Evolutionary conservation across 2,888 invertebrate genomes (phyloP), one percentile per base, ranked within the genome.

Genomic region (Bombyx huttoni): DNA sequence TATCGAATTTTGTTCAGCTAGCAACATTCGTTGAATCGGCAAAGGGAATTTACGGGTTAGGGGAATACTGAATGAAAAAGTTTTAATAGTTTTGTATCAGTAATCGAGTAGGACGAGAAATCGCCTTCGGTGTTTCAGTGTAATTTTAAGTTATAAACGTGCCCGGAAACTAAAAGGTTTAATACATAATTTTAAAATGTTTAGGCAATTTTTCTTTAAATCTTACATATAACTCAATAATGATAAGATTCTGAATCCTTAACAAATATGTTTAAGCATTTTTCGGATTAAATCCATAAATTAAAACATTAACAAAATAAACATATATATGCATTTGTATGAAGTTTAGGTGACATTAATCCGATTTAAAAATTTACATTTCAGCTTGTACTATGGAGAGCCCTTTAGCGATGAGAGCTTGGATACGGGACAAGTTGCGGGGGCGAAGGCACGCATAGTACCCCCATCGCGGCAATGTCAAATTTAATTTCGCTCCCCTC

Each of bases 401-500:
- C 58, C 60, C 58, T 63, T 65, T 57, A 60, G 56, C 50, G 51
- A 57, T 59, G 68, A 73, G 65, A 62, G 68, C 64, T 65, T 63
- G 59, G 65, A 58, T 49, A 60, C 59, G 60, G 65, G 62, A 59
- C 57, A 64, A 63, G 55, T 56, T 47, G 49, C 35, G 48, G 58
- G 58, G 62, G 54, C 55, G 57, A 56, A 63, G 52, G 47, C n/a
- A 7, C 47, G 56, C 61, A 64, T 69, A 75, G 70, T 77, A 75
- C 65, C 65, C 60, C 62, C 56, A 24, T 24, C 24, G 24, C 24
- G 24, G 24, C 24, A 61, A 61, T 61, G 53, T 54, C 65, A 55
- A 68, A 73, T 73, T 75, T 75, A 73, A 75, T 70, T 71, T 64
- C 56, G 64, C 67, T 69, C 70, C 67, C 67, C 67, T 65, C 59